Evolutionary conservation across 2,113 vertebrate genomes (phyloP).

Genomic region (Meleagris gallopavo): DNA sequence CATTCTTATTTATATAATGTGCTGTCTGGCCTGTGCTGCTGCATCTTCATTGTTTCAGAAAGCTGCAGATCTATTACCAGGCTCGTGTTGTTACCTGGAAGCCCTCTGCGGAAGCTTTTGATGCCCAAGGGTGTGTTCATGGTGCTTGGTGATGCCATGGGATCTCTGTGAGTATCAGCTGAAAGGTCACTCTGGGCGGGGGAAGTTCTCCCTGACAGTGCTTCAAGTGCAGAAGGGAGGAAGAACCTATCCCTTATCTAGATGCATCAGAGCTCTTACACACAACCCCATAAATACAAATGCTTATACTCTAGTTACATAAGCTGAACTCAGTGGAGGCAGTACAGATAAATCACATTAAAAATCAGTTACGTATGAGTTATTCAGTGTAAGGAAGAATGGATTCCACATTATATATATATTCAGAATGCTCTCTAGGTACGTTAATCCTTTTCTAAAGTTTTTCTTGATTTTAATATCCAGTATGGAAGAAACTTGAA

Average conservation of each 20-base stretch:
- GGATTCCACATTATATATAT: not conserved
- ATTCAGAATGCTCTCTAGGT: not conserved
- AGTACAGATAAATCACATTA: not conserved
- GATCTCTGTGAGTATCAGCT: not conserved
- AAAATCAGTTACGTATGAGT: not conserved
- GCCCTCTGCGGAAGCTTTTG: not conserved
- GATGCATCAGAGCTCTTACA: not conserved
- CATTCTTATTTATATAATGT: not conserved
- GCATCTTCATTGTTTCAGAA: not conserved
- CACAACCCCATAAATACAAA: not conserved
- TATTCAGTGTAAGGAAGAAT: not conserved
- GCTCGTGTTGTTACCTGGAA: not conserved
- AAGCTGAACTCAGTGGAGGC: not conserved
- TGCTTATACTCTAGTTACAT: not conserved
- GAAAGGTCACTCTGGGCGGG: not conserved
- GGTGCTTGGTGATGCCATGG: not conserved
- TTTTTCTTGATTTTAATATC: conserved; percentile 5
- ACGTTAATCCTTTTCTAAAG: not conserved
- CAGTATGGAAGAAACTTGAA: not conserved
- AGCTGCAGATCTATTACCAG: not conserved
- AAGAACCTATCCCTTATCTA: not conserved
- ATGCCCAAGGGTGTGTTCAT: not conserved
- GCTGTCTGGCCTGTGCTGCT: not conserved
- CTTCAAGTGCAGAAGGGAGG: not conserved
- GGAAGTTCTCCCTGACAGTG: not conserved